Evolutionary conservation across 2,888 invertebrate species (phyloP).

Genomic region (Drosophila peninsularis): DNA sequence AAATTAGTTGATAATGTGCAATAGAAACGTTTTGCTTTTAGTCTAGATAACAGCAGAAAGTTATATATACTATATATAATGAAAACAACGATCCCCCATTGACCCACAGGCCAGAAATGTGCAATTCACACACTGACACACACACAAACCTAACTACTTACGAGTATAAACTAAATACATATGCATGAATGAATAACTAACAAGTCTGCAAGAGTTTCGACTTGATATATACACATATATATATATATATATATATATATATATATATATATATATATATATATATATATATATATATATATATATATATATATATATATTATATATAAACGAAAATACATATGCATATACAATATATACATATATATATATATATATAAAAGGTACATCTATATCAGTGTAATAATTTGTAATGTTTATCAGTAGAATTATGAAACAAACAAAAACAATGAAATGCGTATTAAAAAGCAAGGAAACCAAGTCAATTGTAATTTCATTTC

Average conservation of each 20-base stretch:
- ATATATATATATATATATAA: constrained; percentile 62
- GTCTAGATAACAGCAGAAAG: constrained; percentile 42
- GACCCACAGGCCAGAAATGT: constrained; percentile 14
- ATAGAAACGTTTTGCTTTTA: constrained; percentile 67
- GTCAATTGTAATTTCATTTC: constrained; percentile 30
- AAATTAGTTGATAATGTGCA: constrained; percentile 58
- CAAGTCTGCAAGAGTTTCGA: constrained; percentile 59
- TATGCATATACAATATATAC: constrained; percentile 70
- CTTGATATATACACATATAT: constrained; percentile 34
- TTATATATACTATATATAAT: constrained; percentile 11
- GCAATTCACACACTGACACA: constrained; percentile 20
- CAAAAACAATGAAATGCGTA: constrained; percentile 41
- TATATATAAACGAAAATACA: constrained; percentile 46
- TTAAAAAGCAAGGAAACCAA: constrained; percentile 34
- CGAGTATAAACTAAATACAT: constrained; percentile 40
- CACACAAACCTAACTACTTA: constrained; percentile 20
- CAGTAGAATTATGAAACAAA: constrained; percentile 66
- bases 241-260: constrained; percentile 32
- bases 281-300: constrained; percentile 49
- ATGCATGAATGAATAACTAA: constrained; percentile 57
- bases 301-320: constrained; percentile 15
- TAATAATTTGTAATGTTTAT: constrained; percentile 78
- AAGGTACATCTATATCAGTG: constrained; percentile 69
- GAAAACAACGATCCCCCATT: constrained; percentile 26
- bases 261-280: constrained; percentile 61